phyloP scores from a whole-genome alignment of 1,140 invertebrate species.

The Trichonephila clavipes region DNA sequence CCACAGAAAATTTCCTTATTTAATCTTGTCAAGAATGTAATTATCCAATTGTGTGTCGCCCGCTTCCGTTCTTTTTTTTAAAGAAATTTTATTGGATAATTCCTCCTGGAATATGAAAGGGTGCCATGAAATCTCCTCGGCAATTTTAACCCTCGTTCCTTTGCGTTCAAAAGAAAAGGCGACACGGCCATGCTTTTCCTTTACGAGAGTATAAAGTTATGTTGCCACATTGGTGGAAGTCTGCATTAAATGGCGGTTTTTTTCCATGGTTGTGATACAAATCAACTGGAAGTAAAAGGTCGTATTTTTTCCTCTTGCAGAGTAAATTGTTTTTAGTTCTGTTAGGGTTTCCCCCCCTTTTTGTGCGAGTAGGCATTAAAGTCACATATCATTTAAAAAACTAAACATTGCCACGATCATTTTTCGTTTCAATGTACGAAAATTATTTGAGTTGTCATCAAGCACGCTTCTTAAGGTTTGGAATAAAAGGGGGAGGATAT shows the following conservation, averaged over 20 bases:
- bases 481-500: no score
- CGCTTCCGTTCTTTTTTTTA: conserved; percentile 56
- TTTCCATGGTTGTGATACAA: background rate
- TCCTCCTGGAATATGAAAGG: background rate
- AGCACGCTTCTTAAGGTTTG: no score
- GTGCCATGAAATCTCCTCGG: background rate
- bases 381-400: no score
- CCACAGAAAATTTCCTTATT: conserved; percentile 53
- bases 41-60: conserved; percentile 58
- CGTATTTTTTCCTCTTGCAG: background rate
- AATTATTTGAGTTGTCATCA: no score
- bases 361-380: background rate
- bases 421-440: no score
- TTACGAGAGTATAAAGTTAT: conserved; percentile 21
- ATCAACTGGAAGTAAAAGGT: background rate
- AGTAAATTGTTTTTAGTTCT: background rate
- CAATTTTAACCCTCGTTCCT: background rate
- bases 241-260: conserved; percentile 1
- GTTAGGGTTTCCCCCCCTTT: no score
- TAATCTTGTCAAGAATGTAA: conserved; percentile 60
- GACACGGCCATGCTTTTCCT: background rate
- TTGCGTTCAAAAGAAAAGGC: background rate
- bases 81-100: conserved; percentile 37
- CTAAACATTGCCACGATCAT: no score
- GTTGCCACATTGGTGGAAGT: background rate